Base-by-base conservation (phyloP, 2,888 invertebrate species). In the Andrena minutula region DNA sequence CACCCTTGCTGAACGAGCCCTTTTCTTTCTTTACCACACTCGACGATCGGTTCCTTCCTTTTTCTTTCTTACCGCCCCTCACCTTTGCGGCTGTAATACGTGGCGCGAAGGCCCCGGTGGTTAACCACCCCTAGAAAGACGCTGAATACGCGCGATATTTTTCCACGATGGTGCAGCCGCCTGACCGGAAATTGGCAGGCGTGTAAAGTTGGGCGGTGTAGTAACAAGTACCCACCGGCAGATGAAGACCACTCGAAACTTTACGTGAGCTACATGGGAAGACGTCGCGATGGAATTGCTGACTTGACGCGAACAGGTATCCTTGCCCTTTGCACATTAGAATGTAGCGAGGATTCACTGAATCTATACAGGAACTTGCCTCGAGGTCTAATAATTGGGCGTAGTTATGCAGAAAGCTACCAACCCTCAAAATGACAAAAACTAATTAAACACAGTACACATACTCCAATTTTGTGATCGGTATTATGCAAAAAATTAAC, bases 101-200 rank as follows among this genome's bases (percentile, higher is more conserved):
- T 23, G 75, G 75, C 58, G 61, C 53, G 65, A 71, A 61, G 49
- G 74, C 51, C 23, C 35, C 58, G 26, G 49, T 30, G 77, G 74
- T 78, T 88, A 85, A 81, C 79, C 86, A 77, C 56, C 79, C 23
- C 82, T 60, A 58, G 77, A 80, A 87, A 90, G 85, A 84, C 60
- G 87, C 87, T 86, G 86, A 89, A 79, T 75, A 68, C 73, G 84
- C 84, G 79, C 80, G 85, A 85, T 88, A 87, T 89, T 86, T 85
- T 78, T 76, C 80, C 68, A 30, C 70, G 73, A 82, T 47, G 78
- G 12, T 66, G 49, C 60, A n/a, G 12, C 28, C 26, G 63, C 8
- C 53, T 74, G 63, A 61, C 76, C 75, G 65, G 79, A 78, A 89
- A 89, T 88, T 85, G 84, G 75, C 79, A 82, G 63, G 79, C 73